A percentile compares a stretch with the other conserved stretches of the same genome.
phyloP scores from a whole-genome alignment of 2,797 vertebrate species.

The Coregonus sp. region DNA sequence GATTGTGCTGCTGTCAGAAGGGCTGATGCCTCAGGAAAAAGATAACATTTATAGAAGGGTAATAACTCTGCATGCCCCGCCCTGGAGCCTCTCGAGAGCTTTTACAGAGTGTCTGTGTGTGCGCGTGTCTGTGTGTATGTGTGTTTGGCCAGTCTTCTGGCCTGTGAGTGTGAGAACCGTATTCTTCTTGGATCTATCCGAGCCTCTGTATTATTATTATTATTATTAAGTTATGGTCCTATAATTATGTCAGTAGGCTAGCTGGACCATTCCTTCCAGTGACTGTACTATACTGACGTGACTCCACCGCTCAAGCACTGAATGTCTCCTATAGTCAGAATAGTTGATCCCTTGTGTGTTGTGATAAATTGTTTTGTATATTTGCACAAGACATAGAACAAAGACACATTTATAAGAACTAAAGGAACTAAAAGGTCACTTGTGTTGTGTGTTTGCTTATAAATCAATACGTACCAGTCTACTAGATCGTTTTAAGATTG shows the following conservation, averaged over 20 bases:
- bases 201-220: background rate
- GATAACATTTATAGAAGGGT: conserved; percentile 37
- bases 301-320: conserved; percentile 4
- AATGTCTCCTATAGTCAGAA: background rate
- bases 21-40: conserved; percentile 22
- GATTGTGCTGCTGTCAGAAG: conserved; percentile 3
- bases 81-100: background rate
- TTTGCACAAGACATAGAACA: no score
- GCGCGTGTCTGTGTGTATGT: background rate
- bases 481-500: no score
- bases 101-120: background rate
- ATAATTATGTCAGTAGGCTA: conserved; percentile 7
- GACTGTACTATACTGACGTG: conserved; percentile 1
- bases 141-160: background rate
- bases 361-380: no score
- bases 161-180: background rate
- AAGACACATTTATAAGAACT: no score
- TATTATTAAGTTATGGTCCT: conserved; percentile 1
- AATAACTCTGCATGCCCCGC: conserved; percentile 8
- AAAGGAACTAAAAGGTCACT: no score
- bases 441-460: no score
- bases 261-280: background rate
- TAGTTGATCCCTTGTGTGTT: no score
- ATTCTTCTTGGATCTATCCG: background rate
- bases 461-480: no score